Evolutionary conservation across 2,113 vertebrate genomes (phyloP).

Genomic region (Turdus rufiventris): DNA sequence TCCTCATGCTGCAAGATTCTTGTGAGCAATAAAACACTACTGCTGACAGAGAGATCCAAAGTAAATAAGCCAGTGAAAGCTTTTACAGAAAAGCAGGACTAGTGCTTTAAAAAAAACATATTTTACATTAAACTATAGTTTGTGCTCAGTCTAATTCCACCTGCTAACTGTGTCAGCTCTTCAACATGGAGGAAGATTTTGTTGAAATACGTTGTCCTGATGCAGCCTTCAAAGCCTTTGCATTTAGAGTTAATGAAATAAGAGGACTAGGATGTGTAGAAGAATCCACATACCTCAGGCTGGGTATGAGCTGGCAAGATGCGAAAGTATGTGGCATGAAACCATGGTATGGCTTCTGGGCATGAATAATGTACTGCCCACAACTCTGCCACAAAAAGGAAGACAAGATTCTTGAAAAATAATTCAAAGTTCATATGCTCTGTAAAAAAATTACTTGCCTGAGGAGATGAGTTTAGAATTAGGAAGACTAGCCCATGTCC

Average conservation of each 20-base stretch:
- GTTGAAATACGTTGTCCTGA: neutral
- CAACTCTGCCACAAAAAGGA: neutral
- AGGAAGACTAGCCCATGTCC: neutral
- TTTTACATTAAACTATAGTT: neutral
- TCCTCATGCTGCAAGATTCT: neutral
- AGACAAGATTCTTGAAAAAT: neutral
- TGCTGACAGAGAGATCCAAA: neutral
- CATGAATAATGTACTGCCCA: neutral
- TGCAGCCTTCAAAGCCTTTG: neutral
- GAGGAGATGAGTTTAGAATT: neutral
- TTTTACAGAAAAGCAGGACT: neutral
- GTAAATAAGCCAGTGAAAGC: neutral
- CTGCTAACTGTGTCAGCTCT: neutral
- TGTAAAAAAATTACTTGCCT: neutral
- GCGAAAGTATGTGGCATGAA: neutral
- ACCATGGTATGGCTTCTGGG: accelerated
- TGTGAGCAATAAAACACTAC: neutral
- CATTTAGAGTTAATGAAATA: neutral
- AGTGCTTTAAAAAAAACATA: neutral
- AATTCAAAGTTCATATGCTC: neutral
- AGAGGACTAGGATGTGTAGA: neutral
- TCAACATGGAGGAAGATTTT: neutral
- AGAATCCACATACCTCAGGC: neutral
- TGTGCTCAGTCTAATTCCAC: neutral
- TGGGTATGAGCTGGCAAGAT: neutral